Conservation (phyloP, 2,888 invertebrate genomes). For the Xylophagus ater region DNA sequence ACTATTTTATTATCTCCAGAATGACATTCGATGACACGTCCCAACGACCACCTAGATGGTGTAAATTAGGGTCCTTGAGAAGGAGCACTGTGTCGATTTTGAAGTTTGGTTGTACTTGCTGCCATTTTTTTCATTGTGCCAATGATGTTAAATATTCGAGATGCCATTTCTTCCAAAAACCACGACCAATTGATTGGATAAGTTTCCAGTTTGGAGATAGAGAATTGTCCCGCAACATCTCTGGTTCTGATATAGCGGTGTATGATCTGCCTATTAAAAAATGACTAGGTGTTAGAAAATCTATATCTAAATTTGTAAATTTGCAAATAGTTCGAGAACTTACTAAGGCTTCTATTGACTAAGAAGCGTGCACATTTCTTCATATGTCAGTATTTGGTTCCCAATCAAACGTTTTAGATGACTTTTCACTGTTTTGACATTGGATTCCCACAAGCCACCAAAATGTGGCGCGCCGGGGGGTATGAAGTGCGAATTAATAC, state of each 20-base stretch:
- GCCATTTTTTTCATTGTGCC: conserved; percentile 22
- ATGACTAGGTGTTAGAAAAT: no score
- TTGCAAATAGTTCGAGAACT: not conserved
- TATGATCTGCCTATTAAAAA: conserved; percentile 3
- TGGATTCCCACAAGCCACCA: no score
- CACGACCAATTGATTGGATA: conserved; percentile 19
- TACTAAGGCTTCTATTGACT: no score
- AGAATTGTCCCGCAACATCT: conserved; percentile 12
- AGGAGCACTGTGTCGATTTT: conserved; percentile 20
- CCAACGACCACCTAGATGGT: conserved; percentile 21
- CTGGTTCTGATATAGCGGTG: conserved; percentile 18
- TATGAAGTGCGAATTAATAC: conserved; percentile 20
- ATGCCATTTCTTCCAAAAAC: conserved; percentile 21
- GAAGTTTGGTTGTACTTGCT: conserved; percentile 3
- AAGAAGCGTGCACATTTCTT: conserved; percentile 22
- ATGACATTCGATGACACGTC: conserved; percentile 16
- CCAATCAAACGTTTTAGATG: not conserved
- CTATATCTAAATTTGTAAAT: conserved; percentile 8
- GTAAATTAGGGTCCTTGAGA: conserved; percentile 18
- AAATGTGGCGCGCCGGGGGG: no score
- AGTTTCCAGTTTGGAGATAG: conserved; percentile 16
- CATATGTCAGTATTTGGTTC: not conserved
- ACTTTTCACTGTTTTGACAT: no score
- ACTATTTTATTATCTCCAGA: no score
- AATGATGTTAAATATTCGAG: conserved; percentile 20